phyloP scores from a whole-genome alignment of 2,888 invertebrate genomes.

The Megalurothrips usitatus region DNA sequence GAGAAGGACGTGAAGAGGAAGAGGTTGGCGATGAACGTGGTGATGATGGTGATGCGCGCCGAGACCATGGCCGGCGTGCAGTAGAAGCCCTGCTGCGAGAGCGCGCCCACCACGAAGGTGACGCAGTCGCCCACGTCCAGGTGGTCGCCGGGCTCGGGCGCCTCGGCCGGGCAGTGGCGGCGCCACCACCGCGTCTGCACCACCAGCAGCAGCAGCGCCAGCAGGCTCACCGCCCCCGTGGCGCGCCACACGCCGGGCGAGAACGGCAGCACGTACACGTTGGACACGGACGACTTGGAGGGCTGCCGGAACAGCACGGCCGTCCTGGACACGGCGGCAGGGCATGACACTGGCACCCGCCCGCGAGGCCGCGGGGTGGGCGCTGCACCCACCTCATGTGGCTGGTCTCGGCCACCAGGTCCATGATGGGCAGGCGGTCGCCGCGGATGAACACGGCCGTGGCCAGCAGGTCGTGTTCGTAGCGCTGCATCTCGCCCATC shows the following conservation, averaged over 20 bases:
- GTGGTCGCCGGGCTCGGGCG: conserved; percentile 42
- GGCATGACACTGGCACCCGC: too few species aligned
- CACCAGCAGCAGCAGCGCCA: conserved; percentile 43
- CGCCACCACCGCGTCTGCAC: conserved; percentile 30
- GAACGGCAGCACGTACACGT: conserved; percentile 66
- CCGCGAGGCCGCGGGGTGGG: too few species aligned
- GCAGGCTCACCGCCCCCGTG: conserved; percentile 48
- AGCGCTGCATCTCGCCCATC: conserved; percentile 54
- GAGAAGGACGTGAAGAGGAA: conserved; percentile 71
- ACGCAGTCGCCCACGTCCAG: conserved; percentile 49
- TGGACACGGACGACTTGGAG: conserved; percentile 64
- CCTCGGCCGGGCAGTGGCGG: neutral
- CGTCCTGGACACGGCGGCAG: conserved; percentile 46
- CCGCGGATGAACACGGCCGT: conserved; percentile 54
- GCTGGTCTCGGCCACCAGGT: conserved; percentile 55
- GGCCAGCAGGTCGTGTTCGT: conserved; percentile 53
- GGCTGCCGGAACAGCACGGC: conserved; percentile 69
- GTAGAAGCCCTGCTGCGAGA: conserved; percentile 60
- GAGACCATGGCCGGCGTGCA: conserved; percentile 50
- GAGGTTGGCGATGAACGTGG: conserved; percentile 60
- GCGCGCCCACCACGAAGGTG: conserved; percentile 54
- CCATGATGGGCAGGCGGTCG: conserved; percentile 52
- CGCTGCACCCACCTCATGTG: conserved; percentile 46
- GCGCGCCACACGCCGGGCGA: conserved; percentile 61
- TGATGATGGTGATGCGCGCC: conserved; percentile 58